Base-by-base conservation (phyloP, 2,888 invertebrate genomes). In the Pristionchus mayeri region DNA sequence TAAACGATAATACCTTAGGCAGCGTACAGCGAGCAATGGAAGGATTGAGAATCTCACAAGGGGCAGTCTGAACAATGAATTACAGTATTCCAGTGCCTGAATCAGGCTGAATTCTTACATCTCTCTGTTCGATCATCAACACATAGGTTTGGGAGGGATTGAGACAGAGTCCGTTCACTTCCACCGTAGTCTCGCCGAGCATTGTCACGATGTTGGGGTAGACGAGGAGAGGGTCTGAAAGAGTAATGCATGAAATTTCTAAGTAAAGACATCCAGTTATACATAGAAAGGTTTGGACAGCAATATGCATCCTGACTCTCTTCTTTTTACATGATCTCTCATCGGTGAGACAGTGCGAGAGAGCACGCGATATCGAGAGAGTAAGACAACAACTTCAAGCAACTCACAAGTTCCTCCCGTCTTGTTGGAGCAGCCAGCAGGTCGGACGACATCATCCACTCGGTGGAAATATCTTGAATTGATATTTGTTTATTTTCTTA, bases 91-190 rank as follows among this genome's bases (percentile, higher is more conserved):
- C 37, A 3, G n/a, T 24, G 44, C 6, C 40, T 48, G 16, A 48
- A 54, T 18, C 18, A 54, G 16, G n/a, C n/a, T 78, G 52, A 44
- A 11, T 7, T 40, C 71, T n/a, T 21, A 87, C 88, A 85, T 84
- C 78, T 82, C 87, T 40, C 57, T 85, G 84, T 76, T 87, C 87
- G 54, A 89, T 87, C 86, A 85, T 86, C 7, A 89, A 75, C 3
- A 85, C 85, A 57, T 88, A 89, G 34, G 84, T 86, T 1, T 84
- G 60, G 2, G 86, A 60, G 9, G 85, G 95, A 88, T 95, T 95
- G 93, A 98, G 96, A 93, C 98, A 98, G 3, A 97, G 97, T 0
- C 98, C 98, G 0, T 98, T 97, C 86, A 98, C 96, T 93, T 98
- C 97, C 40, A 98, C 97, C 84, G 97, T 95, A 0, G 97, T 96